Evolutionary conservation across 2,113 vertebrate species (phyloP), one percentile per base, ranked within the genome.

Genomic region (Turdus rufiventris): DNA sequence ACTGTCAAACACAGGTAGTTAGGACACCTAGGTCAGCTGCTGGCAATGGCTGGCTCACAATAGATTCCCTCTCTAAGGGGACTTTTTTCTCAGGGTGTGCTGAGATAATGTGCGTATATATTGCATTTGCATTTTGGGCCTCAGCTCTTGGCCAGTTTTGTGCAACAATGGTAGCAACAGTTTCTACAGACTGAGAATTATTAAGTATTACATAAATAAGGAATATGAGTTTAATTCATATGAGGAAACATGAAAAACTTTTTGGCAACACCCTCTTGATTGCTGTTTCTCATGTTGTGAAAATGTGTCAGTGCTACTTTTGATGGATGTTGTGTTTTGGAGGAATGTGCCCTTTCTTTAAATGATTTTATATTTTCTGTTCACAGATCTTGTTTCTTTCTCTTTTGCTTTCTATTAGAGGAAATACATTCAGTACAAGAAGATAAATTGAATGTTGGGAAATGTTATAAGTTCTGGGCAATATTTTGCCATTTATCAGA

Each of bases 391-490:
- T 65, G 31, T 54, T 63, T 86, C 50, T 96, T 86, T 63, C 43
- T 84, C 19, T 88, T 53, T 93, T 91, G 17, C 34, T 96, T 76
- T 74, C 72, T 68, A 19, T 86, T 92, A 61, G 33, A 84, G 45
- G 71, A 88, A 81, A 92, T 45, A 54, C 62, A 80, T 84, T 91
- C 79, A 88, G 63, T 66, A 85, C 43, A 34, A 42, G 85, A 90
- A 93, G 85, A 94, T 92, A 95, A 97, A 97, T 85, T 87, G 85
- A 86, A 85, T 71, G 61, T 0, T 66, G 43, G 58, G 51, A 93
- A 91, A 72, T 42, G 50, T 42, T 85, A 48, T 71, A 94, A 68
- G 23, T 54, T 83, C 58, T 88, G 51, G 66, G 21, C 1, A 12
- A 63, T 93, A 85, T 81, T 66, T 85, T 38, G 26, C 48, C 74